Conservation (phyloP, 2,888 invertebrate genomes). For the Amaurobius ferox region DNA sequence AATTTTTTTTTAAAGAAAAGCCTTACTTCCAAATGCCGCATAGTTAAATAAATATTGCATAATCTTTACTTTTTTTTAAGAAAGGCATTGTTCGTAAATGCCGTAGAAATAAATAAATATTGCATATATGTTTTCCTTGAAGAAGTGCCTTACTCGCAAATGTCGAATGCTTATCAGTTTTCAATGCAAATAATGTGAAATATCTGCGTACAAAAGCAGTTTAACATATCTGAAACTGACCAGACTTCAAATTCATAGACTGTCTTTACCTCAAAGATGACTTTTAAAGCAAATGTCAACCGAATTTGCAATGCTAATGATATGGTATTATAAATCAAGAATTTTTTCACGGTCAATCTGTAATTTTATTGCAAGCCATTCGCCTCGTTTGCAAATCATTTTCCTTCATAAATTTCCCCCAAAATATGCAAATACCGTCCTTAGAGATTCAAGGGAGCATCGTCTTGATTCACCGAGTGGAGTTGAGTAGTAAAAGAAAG, state of each 20-base stretch:
- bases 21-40: no score
- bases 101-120: no score
- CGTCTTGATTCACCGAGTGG: not conserved
- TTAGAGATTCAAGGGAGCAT: constrained; percentile 6
- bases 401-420: not conserved
- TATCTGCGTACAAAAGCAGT: no score
- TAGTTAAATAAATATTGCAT: no score
- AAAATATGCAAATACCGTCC: not conserved
- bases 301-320: not conserved
- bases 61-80: no score
- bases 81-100: no score
- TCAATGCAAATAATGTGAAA: no score
- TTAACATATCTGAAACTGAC: not conserved
- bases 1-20: no score
- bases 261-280: not conserved
- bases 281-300: not conserved
- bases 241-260: not conserved
- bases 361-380: not conserved
- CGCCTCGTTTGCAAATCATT: not conserved
- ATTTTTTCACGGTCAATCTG: not conserved
- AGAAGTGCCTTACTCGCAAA: no score
- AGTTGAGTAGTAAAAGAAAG: not conserved
- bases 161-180: no score
- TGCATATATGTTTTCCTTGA: no score
- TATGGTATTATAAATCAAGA: not conserved